Evolutionary conservation across 1,140 invertebrate genomes (phyloP), one percentile per base, ranked within the genome.

Genomic region (Lasaia peninsularis): DNA sequence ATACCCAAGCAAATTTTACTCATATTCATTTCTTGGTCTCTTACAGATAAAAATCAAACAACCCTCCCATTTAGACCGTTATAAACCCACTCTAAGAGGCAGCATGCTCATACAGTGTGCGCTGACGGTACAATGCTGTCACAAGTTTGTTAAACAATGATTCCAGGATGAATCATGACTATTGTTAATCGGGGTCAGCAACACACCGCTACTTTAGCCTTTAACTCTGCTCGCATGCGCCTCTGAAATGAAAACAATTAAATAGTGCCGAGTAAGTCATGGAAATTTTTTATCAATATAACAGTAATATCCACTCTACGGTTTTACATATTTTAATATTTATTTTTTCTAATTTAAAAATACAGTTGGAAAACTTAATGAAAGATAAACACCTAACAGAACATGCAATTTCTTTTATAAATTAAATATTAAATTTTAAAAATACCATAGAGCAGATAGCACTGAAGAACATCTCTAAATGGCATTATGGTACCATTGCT

Each of bases 211-310:
- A 80, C 70, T 71, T 74, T 85, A 85, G 79, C 82, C 85, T 62
- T 78, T 81, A 80, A 79, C 75, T 82, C 85, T 83, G 80, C 79
- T 82, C 77, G 81, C 84, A 88, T 88, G 85, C 81, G 85, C 85
- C 85, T 88, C 85, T 86, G 85, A 81, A 88, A 88, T 75, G 65
- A 83, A 84, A 85, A 86, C 65, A 82, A 64, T 78, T 69, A 74
- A 86, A 85, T 84, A 84, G 81, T 86, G 85, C 85, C 70, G 69
- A 86, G 81, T 84, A 77, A 82, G 85, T 86, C 85, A 88, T 88
- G 85, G 85, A 86, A 88, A 88, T 86, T 86, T 86, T 58, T 63
- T 44, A 31, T 52, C 53, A 50, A 59, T 69, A 61, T 58, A 59
- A 52, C 58, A 37, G 52, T 69, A 59, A 68, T 73, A 58, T 62